These are phyloP conservation scores for Pocillopora grandis DNA, from an alignment of 92 coral and sea anemone species.

Conservation along the genomic window DNA sequence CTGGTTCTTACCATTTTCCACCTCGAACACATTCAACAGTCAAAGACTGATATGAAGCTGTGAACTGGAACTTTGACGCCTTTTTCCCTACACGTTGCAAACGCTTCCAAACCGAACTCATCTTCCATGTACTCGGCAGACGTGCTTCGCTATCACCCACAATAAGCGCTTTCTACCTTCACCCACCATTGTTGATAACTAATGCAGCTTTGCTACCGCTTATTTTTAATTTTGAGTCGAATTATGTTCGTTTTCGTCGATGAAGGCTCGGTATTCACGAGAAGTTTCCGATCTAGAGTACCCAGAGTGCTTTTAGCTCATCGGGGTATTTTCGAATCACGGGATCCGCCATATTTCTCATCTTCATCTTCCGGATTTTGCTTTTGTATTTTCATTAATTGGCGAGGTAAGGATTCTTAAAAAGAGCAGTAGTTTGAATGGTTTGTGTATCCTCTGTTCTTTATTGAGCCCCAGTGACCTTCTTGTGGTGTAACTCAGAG, in stretches of 20 bases:
- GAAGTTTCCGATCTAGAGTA: background rate
- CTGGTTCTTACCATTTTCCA: conserved; percentile 83
- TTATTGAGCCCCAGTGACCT: conserved; percentile 1
- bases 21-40: conserved; percentile 88
- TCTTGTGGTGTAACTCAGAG: too few relatives aligned
- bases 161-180: background rate
- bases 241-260: background rate
- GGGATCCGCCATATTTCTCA: conserved; percentile 82
- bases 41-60: conserved; percentile 90
- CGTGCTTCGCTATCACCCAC: conserved; percentile 26
- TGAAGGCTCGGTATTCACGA: background rate
- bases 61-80: conserved; percentile 96
- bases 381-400: conserved; percentile 39
- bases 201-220: conserved; percentile 25
- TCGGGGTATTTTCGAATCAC: conserved; percentile 53
- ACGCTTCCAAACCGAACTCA: conserved; percentile 97
- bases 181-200: conserved; percentile 40
- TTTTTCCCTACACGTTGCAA: conserved; percentile 97
- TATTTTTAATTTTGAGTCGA: conserved; percentile 15
- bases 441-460: conserved; percentile 10
- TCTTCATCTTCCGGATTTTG: conserved; percentile 62
- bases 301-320: conserved; percentile 24
- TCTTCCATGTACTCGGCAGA: conserved; percentile 33
- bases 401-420: conserved; percentile 50
- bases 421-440: background rate